Evolutionary conservation across 2,113 vertebrate species (phyloP).

Genomic region (Rhinichthys klamathensis): DNA sequence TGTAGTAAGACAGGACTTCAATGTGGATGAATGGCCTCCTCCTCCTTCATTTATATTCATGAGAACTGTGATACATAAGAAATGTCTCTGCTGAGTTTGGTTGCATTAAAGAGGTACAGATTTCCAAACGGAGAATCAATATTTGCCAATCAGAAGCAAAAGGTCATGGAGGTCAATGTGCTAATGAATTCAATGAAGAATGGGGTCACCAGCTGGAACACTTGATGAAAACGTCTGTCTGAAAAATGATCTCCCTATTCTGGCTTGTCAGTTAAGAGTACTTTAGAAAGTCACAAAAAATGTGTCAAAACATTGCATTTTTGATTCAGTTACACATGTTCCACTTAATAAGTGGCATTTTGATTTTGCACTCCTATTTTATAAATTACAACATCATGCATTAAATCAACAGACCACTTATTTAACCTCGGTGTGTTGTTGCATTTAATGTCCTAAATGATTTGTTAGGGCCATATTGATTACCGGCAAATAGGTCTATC

Average conservation of each 20-base stretch:
- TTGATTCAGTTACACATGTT: neutral
- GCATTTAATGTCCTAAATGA: neutral
- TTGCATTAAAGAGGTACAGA: constrained; percentile 25
- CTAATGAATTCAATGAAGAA: constrained; percentile 45
- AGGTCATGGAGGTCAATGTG: constrained; percentile 54
- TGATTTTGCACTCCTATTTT: neutral
- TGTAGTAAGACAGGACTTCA: neutral
- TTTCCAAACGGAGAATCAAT: constrained; percentile 57
- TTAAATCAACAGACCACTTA: neutral
- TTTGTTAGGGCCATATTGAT: constrained; percentile 4
- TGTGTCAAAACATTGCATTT: neutral
- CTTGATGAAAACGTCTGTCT: constrained; percentile 13
- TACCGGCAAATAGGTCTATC: neutral
- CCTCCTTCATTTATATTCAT: constrained; percentile 41
- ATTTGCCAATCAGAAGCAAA: constrained; percentile 34
- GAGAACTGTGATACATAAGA: constrained; percentile 6
- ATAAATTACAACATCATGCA: neutral
- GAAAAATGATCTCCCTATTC: constrained; percentile 11
- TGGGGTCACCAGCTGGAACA: constrained; percentile 21
- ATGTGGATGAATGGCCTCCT: neutral
- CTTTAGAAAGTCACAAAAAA: neutral
- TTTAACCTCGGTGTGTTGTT: neutral
- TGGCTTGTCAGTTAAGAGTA: neutral
- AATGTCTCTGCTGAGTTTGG: constrained; percentile 21
- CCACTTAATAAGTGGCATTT: neutral